Conservation (phyloP, 2,797 vertebrate species). For the Onychomys arenicola region DNA sequence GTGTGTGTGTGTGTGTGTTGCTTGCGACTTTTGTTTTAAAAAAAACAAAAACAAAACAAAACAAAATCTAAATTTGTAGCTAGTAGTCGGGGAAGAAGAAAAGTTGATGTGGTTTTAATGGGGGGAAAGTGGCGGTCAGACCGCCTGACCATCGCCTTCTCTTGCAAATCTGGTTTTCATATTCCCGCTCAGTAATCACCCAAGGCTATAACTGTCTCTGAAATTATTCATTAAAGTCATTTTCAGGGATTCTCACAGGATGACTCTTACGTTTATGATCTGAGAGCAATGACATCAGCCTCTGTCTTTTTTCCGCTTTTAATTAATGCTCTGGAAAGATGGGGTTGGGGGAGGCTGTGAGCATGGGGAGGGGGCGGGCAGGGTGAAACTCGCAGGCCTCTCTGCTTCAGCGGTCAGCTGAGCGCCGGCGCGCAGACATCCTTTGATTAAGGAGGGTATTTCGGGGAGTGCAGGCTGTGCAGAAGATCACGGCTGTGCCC, state of each 20-base stretch:
- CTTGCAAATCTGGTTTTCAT: slow-evolving; percentile 86
- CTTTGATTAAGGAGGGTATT: slow-evolving; percentile 87
- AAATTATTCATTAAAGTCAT: slow-evolving; percentile 88
- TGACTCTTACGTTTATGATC: slow-evolving; percentile 79
- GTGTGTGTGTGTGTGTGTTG: not conserved
- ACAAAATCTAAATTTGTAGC: not conserved
- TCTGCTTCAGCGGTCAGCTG: slow-evolving; percentile 69
- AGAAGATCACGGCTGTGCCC: slow-evolving; percentile 91
- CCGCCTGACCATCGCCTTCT: slow-evolving; percentile 65
- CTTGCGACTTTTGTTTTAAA: slow-evolving; percentile 30
- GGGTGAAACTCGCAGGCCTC: not conserved
- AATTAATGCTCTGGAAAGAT: slow-evolving; percentile 64
- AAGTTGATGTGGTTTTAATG: slow-evolving; percentile 18
- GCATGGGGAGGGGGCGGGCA: not conserved
- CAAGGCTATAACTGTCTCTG: slow-evolving; percentile 86
- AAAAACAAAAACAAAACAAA: slow-evolving; percentile 44
- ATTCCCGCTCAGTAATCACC: slow-evolving; percentile 83
- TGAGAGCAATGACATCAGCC: slow-evolving; percentile 79
- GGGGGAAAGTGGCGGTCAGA: slow-evolving; percentile 18
- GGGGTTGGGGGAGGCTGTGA: not conserved
- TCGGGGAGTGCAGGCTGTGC: slow-evolving; percentile 88
- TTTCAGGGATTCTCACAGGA: slow-evolving; percentile 81
- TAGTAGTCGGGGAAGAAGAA: not conserved
- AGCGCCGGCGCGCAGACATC: slow-evolving; percentile 77
- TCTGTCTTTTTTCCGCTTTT: slow-evolving; percentile 70